phyloP scores from a whole-genome alignment of 2,797 vertebrate species.

The Sebastes aleutianus region DNA sequence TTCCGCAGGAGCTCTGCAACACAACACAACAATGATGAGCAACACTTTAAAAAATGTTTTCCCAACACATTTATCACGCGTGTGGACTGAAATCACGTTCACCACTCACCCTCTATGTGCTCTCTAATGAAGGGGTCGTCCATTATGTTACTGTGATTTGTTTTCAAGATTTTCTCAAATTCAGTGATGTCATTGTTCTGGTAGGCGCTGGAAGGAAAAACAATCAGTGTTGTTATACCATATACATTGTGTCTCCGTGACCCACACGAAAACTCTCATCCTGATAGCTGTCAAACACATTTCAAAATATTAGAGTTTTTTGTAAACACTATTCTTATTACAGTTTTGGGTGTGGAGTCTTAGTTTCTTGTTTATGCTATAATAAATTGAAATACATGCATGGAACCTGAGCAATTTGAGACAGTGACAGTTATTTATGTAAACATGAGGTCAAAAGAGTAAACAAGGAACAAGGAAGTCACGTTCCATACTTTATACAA shows the following conservation, averaged over 20 bases:
- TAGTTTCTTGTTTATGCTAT: slow-evolving; percentile 47
- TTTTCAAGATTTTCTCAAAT: slow-evolving; percentile 99
- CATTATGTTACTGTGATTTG: slow-evolving; percentile 99
- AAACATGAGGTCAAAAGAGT: slow-evolving; percentile 19
- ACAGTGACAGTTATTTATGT: slow-evolving; percentile 2
- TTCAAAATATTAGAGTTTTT: slow-evolving; percentile 32
- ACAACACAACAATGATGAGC: slow-evolving; percentile 41
- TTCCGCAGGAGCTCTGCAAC: slow-evolving; percentile 96
- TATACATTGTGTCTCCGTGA: slow-evolving; percentile 57
- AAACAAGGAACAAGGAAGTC: slow-evolving; percentile 19
- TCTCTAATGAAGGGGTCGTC: slow-evolving; percentile 99
- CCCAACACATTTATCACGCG: slow-evolving; percentile 5
- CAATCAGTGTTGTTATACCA: slow-evolving; percentile 35
- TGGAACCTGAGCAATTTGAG: neutral
- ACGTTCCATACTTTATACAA: neutral
- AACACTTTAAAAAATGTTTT: neutral
- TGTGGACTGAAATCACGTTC: slow-evolving; percentile 3
- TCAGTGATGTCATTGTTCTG: slow-evolving; percentile 99
- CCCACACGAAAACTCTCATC: slow-evolving; percentile 26
- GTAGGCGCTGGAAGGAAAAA: slow-evolving; percentile 90
- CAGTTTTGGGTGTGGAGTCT: slow-evolving; percentile 10
- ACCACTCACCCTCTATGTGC: slow-evolving; percentile 95
- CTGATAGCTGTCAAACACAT: slow-evolving; percentile 39
- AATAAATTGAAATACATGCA: slow-evolving; percentile 21
- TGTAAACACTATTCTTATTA: slow-evolving; percentile 59